These are phyloP conservation scores for Hydrotaea diabolus DNA, from an alignment of 2,888 invertebrate genomes.

Conservation along the genomic window DNA sequence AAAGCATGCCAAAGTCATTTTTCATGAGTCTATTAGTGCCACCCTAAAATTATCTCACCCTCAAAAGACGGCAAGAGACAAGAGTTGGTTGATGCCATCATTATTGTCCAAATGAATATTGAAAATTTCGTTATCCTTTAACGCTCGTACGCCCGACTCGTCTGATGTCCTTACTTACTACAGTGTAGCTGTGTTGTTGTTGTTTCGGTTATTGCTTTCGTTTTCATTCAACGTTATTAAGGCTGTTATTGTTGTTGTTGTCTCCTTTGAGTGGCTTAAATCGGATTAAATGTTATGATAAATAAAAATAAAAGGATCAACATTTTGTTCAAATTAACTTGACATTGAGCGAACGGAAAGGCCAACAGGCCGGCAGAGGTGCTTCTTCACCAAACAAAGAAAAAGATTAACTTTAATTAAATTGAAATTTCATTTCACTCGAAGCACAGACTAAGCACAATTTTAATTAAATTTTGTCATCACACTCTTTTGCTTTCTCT, in stretches of 20 bases:
- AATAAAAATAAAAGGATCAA: slow-evolving; percentile 41
- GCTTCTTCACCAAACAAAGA: not conserved
- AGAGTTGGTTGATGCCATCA: not conserved
- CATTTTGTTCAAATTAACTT: slow-evolving; percentile 51
- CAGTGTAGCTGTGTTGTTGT: too few species aligned
- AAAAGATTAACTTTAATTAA: slow-evolving; percentile 35
- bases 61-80: not conserved
- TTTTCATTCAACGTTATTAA: not conserved
- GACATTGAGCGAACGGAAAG: slow-evolving; percentile 32
- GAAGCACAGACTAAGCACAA: not conserved
- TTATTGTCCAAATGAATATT: slow-evolving; percentile 16
- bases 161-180: too few species aligned
- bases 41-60: slow-evolving; percentile 44
- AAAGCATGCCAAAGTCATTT: slow-evolving; percentile 43
- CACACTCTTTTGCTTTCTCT: not conserved
- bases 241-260: slow-evolving; percentile 20
- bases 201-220: not conserved
- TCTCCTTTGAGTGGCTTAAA: slow-evolving; percentile 74
- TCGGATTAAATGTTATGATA: slow-evolving; percentile 65
- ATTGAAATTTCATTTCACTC: slow-evolving; percentile 48
- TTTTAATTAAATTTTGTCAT: not conserved
- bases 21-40: slow-evolving; percentile 57
- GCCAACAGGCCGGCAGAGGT: too few species aligned
- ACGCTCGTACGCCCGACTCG: not conserved
- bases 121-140: slow-evolving; percentile 36